Conservation (phyloP, 2,113 vertebrate genomes). For the Aphelocoma coerulescens region DNA sequence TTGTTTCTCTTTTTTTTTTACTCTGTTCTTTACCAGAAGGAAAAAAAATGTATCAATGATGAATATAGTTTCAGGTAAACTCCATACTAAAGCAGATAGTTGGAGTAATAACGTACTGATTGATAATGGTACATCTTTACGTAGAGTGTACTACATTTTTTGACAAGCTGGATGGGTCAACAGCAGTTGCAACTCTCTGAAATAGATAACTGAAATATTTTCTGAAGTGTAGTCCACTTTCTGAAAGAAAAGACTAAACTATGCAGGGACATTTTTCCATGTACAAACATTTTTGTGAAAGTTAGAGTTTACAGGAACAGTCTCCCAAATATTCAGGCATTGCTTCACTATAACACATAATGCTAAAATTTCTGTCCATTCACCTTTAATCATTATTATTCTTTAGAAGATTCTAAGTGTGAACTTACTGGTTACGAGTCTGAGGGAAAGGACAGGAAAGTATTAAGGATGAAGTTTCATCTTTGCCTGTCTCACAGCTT, state of each 20-base stretch:
- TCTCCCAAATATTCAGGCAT: not conserved
- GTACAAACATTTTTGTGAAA: not conserved
- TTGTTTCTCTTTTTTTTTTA: not conserved
- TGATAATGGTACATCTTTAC: no score
- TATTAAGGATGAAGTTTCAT: not conserved
- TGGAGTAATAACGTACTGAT: no score
- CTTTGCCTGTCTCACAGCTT: not conserved
- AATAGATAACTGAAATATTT: not conserved
- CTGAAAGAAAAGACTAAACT: not conserved
- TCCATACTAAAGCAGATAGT: no score
- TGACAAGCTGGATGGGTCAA: no score
- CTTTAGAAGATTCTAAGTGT: not conserved
- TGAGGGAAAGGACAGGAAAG: not conserved
- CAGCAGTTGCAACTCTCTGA: not conserved
- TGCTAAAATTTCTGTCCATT: not conserved
- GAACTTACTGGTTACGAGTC: not conserved
- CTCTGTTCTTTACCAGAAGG: not conserved
- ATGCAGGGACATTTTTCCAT: not conserved
- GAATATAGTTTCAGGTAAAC: not conserved
- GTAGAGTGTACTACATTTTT: no score
- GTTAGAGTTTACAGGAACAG: not conserved
- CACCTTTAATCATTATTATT: not conserved
- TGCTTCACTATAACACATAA: not conserved
- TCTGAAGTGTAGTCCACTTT: not conserved
- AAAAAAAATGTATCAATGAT: not conserved